Base-by-base conservation (phyloP, 1,140 invertebrate genomes). In the Olivierus martensii region DNA sequence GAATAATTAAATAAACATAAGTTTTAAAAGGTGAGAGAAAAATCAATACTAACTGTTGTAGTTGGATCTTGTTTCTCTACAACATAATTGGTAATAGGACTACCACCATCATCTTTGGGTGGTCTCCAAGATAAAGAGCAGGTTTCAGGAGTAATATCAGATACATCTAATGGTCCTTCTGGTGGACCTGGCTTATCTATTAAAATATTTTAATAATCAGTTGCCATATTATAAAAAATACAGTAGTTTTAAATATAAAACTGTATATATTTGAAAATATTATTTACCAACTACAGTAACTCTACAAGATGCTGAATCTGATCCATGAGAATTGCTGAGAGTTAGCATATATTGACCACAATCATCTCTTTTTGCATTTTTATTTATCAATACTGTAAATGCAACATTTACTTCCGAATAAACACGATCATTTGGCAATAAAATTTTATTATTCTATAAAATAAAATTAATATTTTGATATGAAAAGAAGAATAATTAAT, bases 41-140 rank as follows among this genome's bases (percentile, higher is more conserved):
- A 1, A 6, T 43, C 9, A 43, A 22, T 43, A 52, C 90, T 77
- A 56, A 94, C 88, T 94, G 95, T 99, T 59, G 83, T 89, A 21
- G 80, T 80, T 77, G 84, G 83, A 70, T 99, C 87, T 36, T 89
- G 69, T 71, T 89, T 94, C 69, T 99, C 95, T 6, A 99, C 83
- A 45, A 97, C 80, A 69, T 99, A 99, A 69, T 99, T 98, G 21
- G 90, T 94, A 59, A 99, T 83, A 9, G 91, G 87, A 50, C 86
- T 87, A 46, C 95, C 95, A 59, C 94, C 94, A 71, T 97, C 92
- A 66, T 97, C 92, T 21, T 62, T 56, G 34, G 92, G 91, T 62
- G 88, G 80, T 69, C 83, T 86, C 94, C 95, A 99, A 2, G 82
- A 80, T 18, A 99, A 71, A 1, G 87, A 83, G 66, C 93, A 98